Percentiles rank a stretch among this genome's conserved stretches.
phyloP scores from a whole-genome alignment of 2,888 invertebrate genomes.

The Chesias legatella region DNA sequence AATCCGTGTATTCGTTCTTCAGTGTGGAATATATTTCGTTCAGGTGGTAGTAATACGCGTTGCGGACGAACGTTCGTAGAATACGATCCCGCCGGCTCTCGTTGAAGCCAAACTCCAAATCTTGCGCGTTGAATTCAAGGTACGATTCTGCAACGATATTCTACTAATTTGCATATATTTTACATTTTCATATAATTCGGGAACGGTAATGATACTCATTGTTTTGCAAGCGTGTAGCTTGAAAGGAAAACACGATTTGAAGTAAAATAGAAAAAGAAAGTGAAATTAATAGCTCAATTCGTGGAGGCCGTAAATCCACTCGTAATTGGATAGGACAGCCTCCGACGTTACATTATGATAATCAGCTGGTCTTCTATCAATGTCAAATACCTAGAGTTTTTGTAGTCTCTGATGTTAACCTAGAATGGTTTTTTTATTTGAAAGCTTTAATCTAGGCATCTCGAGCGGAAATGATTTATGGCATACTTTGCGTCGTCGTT shows the following conservation, averaged over 20 bases:
- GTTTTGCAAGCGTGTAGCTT: constrained; percentile 20
- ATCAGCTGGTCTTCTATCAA: constrained; percentile 30
- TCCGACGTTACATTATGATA: constrained; percentile 28
- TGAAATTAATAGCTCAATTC: constrained; percentile 37
- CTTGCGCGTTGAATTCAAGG: constrained; percentile 89
- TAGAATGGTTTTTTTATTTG: constrained; percentile 19
- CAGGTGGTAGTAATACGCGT: constrained; percentile 96
- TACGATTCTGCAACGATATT: constrained; percentile 84
- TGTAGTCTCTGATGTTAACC: constrained; percentile 14
- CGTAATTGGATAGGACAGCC: constrained; percentile 36
- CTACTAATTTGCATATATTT: constrained; percentile 59
- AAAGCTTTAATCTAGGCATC: constrained; percentile 17
- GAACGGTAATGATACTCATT: constrained; percentile 29
- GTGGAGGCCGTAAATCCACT: constrained; percentile 35
- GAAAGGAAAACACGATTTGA: constrained; percentile 22
- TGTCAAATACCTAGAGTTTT: constrained; percentile 26
- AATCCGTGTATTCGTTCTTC: constrained; percentile 97
- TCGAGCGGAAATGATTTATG: constrained; percentile 22
- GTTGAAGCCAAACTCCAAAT: constrained; percentile 95
- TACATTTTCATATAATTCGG: constrained; percentile 32
- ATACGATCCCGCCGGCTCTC: constrained; percentile 92
- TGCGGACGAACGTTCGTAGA: constrained; percentile 94
- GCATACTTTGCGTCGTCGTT: constrained; percentile 11
- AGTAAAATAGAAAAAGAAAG: constrained; percentile 28
- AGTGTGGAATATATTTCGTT: constrained; percentile 97